phyloP scores from a whole-genome alignment of 2,113 vertebrate genomes.

The Cololabis saira region DNA sequence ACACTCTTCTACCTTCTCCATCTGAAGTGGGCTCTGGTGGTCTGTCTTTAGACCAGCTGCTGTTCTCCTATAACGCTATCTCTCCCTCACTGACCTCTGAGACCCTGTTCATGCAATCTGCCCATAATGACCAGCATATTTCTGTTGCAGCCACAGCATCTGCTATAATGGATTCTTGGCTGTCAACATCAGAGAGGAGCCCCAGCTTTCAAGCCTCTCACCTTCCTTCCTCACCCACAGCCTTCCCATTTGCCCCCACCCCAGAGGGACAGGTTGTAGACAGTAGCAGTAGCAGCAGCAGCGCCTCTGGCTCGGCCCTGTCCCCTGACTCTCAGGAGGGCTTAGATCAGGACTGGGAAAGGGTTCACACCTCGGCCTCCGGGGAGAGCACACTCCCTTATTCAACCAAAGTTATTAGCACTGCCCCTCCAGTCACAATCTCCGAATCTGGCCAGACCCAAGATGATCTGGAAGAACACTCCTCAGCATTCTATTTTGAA shows the following conservation, averaged over 20 bases:
- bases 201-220: conserved; percentile 64
- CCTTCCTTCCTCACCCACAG: conserved; percentile 55
- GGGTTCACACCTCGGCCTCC: conserved; percentile 77
- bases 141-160: conserved; percentile 80
- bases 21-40: conserved; percentile 50
- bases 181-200: conserved; percentile 65
- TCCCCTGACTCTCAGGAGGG: conserved; percentile 84
- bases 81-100: conserved; percentile 57
- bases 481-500: conserved; percentile 83
- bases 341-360: conserved; percentile 81
- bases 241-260: conserved; percentile 38
- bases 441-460: conserved; percentile 42
- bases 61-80: conserved; percentile 56
- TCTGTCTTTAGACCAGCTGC: conserved; percentile 53
- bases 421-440: conserved; percentile 27
- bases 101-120: conserved; percentile 61
- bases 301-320: conserved; percentile 85
- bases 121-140: conserved; percentile 74
- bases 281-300: conserved; percentile 63
- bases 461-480: conserved; percentile 65
- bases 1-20: conserved; percentile 47
- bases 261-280: conserved; percentile 71
- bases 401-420: conserved; percentile 7
- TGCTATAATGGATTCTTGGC: conserved; percentile 62
- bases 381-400: conserved; percentile 55